Conservation (phyloP, 2,113 vertebrate genomes). For the Passer domesticus region DNA sequence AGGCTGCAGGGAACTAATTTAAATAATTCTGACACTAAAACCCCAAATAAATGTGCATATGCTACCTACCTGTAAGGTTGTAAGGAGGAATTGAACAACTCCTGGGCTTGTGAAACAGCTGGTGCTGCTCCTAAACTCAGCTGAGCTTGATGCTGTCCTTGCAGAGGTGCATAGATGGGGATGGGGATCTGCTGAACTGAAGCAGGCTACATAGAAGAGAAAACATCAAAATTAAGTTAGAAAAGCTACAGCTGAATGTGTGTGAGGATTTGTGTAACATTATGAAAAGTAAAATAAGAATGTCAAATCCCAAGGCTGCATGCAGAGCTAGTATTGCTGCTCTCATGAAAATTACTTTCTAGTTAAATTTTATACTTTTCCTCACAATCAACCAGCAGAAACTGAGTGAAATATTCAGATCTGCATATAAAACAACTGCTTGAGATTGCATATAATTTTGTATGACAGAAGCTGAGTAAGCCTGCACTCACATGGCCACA, state of each 20-base stretch:
- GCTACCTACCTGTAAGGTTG: slow-evolving; percentile 88
- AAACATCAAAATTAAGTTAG: not conserved
- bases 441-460: not conserved
- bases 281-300: not conserved
- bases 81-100: slow-evolving; percentile 92
- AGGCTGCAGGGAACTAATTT: not conserved
- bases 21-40: not conserved
- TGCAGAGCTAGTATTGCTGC: not conserved
- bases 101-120: slow-evolving; percentile 93
- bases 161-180: slow-evolving; percentile 91
- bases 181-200: slow-evolving; percentile 97
- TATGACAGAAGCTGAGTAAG: not conserved
- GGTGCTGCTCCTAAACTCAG: slow-evolving; percentile 88
- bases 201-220: slow-evolving; percentile 75
- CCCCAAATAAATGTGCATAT: not conserved
- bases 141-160: slow-evolving; percentile 90
- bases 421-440: not conserved
- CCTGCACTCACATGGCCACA: not conserved
- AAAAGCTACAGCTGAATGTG: not conserved
- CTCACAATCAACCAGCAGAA: not conserved
- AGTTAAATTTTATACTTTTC: not conserved
- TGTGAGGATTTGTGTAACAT: not conserved
- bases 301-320: not conserved
- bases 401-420: not conserved
- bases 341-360: not conserved